Percentiles rank a stretch among this genome's conserved stretches.
phyloP scores from a whole-genome alignment of 2,797 vertebrate species.

The Sebastes vulpes region DNA sequence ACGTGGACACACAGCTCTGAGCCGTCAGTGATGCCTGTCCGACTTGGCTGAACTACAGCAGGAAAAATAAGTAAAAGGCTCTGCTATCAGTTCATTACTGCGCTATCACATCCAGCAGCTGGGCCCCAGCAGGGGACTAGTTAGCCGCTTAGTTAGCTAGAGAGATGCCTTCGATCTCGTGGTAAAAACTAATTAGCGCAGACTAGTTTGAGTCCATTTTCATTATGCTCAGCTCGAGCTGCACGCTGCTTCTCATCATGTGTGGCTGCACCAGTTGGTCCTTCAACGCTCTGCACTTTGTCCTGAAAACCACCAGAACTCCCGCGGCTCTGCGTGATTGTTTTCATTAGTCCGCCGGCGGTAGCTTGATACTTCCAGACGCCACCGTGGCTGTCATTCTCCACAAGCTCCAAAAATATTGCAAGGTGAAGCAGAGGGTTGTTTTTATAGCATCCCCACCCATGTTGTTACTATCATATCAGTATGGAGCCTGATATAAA shows the following conservation, averaged over 20 bases:
- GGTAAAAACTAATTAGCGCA: conserved; percentile 60
- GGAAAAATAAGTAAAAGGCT: conserved; percentile 56
- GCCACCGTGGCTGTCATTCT: conserved; percentile 40
- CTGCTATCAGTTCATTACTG: conserved; percentile 43
- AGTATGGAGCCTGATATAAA: conserved; percentile 49
- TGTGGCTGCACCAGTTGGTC: conserved; percentile 33
- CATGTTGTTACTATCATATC: conserved; percentile 65
- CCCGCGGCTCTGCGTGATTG: conserved; percentile 58
- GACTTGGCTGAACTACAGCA: conserved; percentile 47
- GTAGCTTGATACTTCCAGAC: conserved; percentile 42
- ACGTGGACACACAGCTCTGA: conserved; percentile 8
- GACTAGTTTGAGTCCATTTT: conserved; percentile 59
- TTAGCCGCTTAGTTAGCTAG: conserved; percentile 73
- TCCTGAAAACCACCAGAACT: conserved; percentile 55
- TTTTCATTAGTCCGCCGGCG: conserved; percentile 59
- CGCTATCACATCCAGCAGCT: conserved; percentile 70
- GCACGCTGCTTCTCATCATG: conserved; percentile 9
- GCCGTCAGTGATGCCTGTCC: conserved; percentile 27
- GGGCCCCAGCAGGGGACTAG: conserved; percentile 69
- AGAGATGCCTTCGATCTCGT: conserved; percentile 56
- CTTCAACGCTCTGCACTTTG: conserved; percentile 18
- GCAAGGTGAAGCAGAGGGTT: conserved; percentile 39
- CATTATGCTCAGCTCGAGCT: conserved; percentile 17
- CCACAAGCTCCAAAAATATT: conserved; percentile 50
- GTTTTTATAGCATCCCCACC: conserved; percentile 62